A percentile compares a stretch with the other conserved stretches of the same genome.
Conservation (phyloP, 2,888 invertebrate genomes). For the Entomobrya proxima region DNA sequence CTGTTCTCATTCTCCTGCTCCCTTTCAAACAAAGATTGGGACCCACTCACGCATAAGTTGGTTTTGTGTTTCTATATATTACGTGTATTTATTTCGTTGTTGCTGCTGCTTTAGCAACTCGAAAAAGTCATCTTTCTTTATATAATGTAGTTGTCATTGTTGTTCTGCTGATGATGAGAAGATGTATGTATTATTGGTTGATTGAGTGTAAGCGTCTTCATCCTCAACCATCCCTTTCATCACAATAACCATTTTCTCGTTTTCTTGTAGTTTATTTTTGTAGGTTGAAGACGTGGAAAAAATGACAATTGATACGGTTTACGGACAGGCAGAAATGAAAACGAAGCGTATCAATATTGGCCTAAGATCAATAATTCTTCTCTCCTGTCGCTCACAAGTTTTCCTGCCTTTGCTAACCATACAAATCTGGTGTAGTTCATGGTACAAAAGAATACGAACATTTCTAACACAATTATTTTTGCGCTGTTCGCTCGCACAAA, state of each 20-base stretch:
- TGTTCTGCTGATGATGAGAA: slow-evolving; percentile 18
- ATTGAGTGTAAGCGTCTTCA: neutral
- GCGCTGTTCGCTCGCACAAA: slow-evolving; percentile 6
- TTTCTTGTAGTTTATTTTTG: neutral
- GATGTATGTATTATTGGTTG: slow-evolving; percentile 16
- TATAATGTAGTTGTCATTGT: neutral
- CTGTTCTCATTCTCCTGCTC: neutral
- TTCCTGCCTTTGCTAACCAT: neutral
- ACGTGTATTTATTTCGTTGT: slow-evolving; percentile 7
- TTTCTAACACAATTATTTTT: slow-evolving; percentile 19
- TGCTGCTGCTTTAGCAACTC: neutral
- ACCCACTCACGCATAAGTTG: neutral
- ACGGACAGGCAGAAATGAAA: neutral
- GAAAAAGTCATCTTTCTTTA: neutral
- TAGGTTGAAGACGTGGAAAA: slow-evolving; percentile 7
- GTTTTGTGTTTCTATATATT: neutral
- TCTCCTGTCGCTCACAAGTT: neutral
- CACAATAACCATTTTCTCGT: neutral
- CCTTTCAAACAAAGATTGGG: neutral
- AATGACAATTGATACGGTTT: slow-evolving; percentile 5
- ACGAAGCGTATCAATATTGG: slow-evolving; percentile 8
- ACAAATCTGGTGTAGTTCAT: neutral
- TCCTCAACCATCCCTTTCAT: neutral
- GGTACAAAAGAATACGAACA: neutral
- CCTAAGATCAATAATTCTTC: neutral